A percentile compares a stretch with the other conserved stretches of the same genome.
Evolutionary conservation across 2,113 vertebrate genomes (phyloP).

Genomic region (Illadopsis cleaveri): DNA sequence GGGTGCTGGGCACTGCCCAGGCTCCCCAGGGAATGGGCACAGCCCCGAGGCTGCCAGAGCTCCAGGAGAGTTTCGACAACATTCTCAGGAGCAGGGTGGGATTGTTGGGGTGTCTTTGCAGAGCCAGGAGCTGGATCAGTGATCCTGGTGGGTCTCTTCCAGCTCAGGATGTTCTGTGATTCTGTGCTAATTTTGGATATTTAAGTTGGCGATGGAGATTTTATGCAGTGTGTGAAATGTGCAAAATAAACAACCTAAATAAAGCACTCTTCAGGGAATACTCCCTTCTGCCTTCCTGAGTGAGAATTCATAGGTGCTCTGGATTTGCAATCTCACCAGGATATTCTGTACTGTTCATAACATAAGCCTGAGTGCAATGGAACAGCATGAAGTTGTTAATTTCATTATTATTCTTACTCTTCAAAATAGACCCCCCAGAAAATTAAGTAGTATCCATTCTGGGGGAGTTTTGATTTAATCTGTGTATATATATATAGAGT

Average conservation of each 20-base stretch:
- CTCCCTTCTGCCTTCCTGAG: not conserved
- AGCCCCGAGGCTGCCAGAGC: not conserved
- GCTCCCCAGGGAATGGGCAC: not conserved
- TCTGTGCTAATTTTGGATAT: not conserved
- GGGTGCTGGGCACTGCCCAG: not conserved
- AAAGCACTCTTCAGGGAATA: not conserved
- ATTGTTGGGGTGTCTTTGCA: not conserved
- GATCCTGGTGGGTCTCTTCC: not conserved
- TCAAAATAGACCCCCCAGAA: not conserved
- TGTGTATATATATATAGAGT: not conserved
- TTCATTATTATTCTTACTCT: not conserved
- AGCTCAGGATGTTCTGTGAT: not conserved
- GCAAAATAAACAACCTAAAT: not conserved
- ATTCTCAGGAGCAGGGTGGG: not conserved
- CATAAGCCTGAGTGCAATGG: not conserved
- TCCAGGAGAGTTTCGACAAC: accelerated
- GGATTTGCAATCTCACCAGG: not conserved
- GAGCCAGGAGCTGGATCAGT: accelerated
- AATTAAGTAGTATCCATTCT: not conserved
- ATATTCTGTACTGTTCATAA: not conserved
- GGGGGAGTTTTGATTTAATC: not conserved
- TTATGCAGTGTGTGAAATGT: not conserved
- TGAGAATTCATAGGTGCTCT: not conserved
- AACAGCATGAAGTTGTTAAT: not conserved
- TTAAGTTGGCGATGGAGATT: not conserved